Percentiles rank a stretch among this genome's conserved stretches.
These are phyloP conservation scores for Anoura caudifer DNA, from an alignment of 2,113 vertebrate genomes.

Conservation along the genomic window DNA sequence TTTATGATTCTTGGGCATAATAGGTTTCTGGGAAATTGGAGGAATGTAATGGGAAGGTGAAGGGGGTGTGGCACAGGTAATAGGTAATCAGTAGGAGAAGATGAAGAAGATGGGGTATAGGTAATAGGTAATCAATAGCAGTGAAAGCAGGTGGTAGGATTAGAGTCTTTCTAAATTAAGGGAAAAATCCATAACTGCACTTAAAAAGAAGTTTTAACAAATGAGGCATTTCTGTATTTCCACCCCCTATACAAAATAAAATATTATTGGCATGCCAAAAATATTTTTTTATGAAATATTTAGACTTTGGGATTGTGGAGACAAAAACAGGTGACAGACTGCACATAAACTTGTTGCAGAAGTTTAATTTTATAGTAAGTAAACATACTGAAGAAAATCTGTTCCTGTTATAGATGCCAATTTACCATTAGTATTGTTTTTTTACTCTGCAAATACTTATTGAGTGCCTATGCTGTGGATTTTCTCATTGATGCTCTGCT, in stretches of 20 bases:
- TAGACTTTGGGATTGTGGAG: conserved; percentile 47
- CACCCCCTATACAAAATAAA: background rate
- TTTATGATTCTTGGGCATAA: conserved; percentile 66
- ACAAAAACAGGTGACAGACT: background rate
- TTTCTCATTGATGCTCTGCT: background rate
- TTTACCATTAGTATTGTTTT: background rate
- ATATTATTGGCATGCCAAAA: background rate
- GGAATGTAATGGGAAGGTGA: background rate
- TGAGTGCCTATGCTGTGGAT: background rate
- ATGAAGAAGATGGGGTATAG: background rate
- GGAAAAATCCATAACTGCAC: conserved; percentile 31
- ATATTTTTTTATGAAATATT: conserved; percentile 30
- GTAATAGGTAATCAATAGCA: background rate
- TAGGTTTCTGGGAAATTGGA: conserved; percentile 34
- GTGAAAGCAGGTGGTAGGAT: background rate
- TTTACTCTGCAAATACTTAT: background rate
- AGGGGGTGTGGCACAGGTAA: background rate
- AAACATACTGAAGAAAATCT: background rate
- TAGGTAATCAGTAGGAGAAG: background rate
- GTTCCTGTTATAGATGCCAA: background rate
- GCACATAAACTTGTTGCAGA: background rate
- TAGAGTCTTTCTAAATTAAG: conserved; percentile 58
- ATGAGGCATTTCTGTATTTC: background rate
- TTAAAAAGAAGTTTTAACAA: background rate
- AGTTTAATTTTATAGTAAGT: background rate